Percentiles rank a stretch among this genome's conserved stretches.
phyloP scores from a whole-genome alignment of 2,113 vertebrate species.

The Astatoreochromis straeleni region DNA sequence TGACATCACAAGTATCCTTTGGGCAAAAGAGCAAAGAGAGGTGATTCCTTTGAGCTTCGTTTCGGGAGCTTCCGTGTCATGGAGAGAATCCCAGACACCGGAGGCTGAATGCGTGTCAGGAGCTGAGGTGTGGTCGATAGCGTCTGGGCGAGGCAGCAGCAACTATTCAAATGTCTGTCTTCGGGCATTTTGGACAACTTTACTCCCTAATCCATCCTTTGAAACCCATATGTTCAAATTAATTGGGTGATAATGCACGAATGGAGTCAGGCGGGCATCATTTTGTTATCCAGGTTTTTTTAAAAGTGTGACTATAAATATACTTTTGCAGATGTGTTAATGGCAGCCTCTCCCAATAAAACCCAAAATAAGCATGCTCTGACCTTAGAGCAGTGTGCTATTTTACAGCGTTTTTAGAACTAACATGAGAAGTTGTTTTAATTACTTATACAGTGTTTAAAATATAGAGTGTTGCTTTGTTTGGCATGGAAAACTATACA shows the following conservation, averaged over 20 bases:
- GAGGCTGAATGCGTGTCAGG: constrained; percentile 6
- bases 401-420: background rate
- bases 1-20: constrained; percentile 54
- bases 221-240: background rate
- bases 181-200: background rate
- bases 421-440: background rate
- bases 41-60: constrained; percentile 28
- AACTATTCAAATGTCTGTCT: constrained; percentile 3
- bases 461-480: background rate
- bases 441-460: background rate
- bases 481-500: background rate
- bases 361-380: background rate
- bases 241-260: background rate
- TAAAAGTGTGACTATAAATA: background rate
- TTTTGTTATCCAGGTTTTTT: background rate
- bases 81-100: constrained; percentile 11
- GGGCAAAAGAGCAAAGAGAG: constrained; percentile 34
- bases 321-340: background rate
- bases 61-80: background rate
- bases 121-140: background rate
- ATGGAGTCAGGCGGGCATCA: background rate
- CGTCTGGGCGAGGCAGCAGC: background rate
- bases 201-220: background rate
- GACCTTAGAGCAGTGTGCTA: background rate
- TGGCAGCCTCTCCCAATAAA: background rate